Percentiles rank a stretch among this genome's conserved stretches.
phyloP scores from a whole-genome alignment of 35 echinoderm and acorn worm genomes.

The Nesometra sesokonis region DNA sequence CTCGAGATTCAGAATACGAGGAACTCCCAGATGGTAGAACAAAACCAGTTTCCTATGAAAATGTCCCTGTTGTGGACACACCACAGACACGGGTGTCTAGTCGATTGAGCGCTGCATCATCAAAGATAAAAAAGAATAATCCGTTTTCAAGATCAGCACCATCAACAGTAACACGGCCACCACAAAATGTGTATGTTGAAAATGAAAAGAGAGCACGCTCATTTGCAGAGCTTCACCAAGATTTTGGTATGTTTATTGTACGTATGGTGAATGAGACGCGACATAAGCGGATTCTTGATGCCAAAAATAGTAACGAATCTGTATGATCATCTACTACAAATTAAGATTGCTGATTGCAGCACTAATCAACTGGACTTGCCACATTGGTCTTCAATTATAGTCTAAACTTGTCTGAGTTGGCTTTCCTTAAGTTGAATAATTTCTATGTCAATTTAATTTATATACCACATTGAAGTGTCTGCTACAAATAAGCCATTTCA shows the following conservation, averaged over 20 bases:
- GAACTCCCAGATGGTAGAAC: slow-evolving; percentile 2
- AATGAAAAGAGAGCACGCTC: slow-evolving; percentile 34
- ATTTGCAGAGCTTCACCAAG: slow-evolving; percentile 83
- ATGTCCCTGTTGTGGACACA: slow-evolving; percentile 4
- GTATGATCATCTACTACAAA: neutral
- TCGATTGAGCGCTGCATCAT: slow-evolving; percentile 11
- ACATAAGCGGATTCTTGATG: slow-evolving; percentile 7
- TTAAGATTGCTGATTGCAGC: too few relatives aligned
- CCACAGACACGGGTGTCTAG: neutral
- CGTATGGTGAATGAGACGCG: slow-evolving; percentile 71
- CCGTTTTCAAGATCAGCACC: neutral
- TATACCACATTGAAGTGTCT: too few relatives aligned
- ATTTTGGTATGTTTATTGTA: slow-evolving; percentile 89
- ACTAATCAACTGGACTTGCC: too few relatives aligned
- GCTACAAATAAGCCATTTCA: too few relatives aligned
- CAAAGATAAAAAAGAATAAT: slow-evolving; percentile 8
- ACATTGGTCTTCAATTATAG: too few relatives aligned
- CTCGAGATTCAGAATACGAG: slow-evolving; percentile 16
- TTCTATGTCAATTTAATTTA: too few relatives aligned
- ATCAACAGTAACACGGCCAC: neutral
- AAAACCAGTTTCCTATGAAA: neutral
- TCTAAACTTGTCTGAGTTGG: too few relatives aligned
- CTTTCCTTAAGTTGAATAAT: too few relatives aligned
- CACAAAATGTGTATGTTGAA: slow-evolving; percentile 13
- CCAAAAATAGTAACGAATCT: neutral